Conservation (phyloP, 2,797 vertebrate species). For the Myotis pilosus region DNA sequence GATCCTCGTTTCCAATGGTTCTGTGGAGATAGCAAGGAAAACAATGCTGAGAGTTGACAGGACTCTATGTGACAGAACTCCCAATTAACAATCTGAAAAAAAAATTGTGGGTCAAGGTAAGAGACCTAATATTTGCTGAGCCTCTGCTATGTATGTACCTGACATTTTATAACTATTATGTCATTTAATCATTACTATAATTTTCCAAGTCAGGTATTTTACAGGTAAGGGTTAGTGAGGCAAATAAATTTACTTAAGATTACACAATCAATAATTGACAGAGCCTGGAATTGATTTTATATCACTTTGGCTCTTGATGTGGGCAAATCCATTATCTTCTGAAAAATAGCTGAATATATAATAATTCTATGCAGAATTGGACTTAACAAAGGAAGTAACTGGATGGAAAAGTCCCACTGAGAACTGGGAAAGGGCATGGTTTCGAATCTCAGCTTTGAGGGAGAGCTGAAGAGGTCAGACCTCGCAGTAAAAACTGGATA, state of each 20-base stretch:
- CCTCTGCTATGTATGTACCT: neutral
- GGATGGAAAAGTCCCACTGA: neutral
- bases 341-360: neutral
- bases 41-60: neutral
- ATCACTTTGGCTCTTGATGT: neutral
- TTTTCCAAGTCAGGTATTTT: slow-evolving; percentile 27
- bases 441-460: neutral
- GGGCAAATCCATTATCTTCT: neutral
- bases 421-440: neutral
- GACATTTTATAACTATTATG: neutral
- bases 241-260: neutral
- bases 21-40: neutral
- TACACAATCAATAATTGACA: neutral
- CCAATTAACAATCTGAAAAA: neutral
- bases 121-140: neutral
- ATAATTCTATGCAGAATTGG: neutral
- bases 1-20: neutral
- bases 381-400: neutral
- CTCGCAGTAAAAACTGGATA: neutral
- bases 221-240: neutral
- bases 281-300: neutral
- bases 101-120: neutral
- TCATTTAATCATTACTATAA: neutral
- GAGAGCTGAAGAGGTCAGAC: neutral
- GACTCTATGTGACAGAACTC: neutral